phyloP scores from a whole-genome alignment of 2,113 vertebrate genomes.

The Anhinga anhinga region DNA sequence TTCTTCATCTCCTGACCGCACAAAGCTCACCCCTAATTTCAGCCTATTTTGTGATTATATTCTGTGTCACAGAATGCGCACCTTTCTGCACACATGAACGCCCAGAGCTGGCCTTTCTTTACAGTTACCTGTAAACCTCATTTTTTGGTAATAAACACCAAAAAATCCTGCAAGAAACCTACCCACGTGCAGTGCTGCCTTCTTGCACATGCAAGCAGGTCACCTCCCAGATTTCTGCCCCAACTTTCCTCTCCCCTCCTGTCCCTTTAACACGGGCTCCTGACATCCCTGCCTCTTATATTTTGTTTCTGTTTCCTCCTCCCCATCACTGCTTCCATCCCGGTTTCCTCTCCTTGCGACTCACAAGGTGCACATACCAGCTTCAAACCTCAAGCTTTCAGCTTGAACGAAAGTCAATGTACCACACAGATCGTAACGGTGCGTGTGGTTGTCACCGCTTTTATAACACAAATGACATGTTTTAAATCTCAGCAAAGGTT shows the following conservation, averaged over 20 bases:
- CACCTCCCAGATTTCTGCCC: background rate
- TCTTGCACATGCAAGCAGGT: background rate
- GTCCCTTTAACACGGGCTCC: background rate
- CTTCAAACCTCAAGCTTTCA: background rate
- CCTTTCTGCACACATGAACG: accelerated
- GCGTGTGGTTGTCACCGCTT: background rate
- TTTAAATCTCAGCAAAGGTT: background rate
- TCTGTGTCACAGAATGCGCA: background rate
- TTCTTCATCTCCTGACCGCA: background rate
- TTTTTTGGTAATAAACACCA: background rate
- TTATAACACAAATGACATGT: background rate
- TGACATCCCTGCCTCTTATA: background rate
- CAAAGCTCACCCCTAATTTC: background rate
- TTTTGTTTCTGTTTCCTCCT: background rate
- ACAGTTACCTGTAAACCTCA: background rate
- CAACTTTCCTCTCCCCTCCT: background rate
- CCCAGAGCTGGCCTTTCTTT: background rate
- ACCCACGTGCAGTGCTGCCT: accelerated
- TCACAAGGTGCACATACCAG: background rate
- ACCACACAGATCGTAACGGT: background rate
- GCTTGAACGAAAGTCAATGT: background rate
- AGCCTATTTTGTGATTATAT: background rate
- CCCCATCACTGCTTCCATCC: background rate
- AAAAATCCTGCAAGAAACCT: background rate
- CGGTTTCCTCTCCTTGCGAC: background rate